phyloP scores from a whole-genome alignment of 2,113 vertebrate species.

The Otus sunia region DNA sequence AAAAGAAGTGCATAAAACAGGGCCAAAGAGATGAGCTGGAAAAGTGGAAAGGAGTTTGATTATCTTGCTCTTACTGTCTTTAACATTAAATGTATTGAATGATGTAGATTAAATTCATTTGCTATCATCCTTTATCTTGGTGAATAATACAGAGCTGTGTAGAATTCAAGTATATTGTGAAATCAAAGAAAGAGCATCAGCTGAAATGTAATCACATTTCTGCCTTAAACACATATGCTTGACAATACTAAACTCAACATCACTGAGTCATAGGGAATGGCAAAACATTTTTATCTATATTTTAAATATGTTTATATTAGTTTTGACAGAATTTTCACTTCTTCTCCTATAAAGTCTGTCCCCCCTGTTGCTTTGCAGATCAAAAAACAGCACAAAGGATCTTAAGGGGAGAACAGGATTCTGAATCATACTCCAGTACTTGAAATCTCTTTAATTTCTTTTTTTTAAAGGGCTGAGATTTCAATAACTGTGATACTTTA shows the following conservation, averaged over 20 bases:
- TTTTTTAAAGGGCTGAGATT: not conserved
- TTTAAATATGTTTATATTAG: constrained; percentile 14
- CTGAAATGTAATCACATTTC: not conserved
- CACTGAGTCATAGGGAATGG: not conserved
- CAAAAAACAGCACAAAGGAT: not conserved
- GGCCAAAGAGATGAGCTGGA: not conserved
- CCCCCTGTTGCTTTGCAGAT: not conserved
- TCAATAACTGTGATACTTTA: not conserved
- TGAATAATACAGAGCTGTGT: not conserved
- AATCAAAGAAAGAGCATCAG: constrained; percentile 19
- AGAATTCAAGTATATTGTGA: not conserved
- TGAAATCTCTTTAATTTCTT: not conserved
- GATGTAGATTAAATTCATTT: not conserved
- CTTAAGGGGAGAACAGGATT: not conserved
- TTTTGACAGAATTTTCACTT: constrained; percentile 7
- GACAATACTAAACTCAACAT: not conserved
- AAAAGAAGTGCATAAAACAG: not conserved
- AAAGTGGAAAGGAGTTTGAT: not conserved
- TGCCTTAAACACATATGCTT: constrained; percentile 31
- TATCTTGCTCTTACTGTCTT: not conserved
- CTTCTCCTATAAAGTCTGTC: not conserved
- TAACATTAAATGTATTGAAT: not conserved
- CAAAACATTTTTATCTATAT: not conserved
- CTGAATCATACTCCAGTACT: not conserved
- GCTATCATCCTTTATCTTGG: not conserved